Percentiles rank a stretch among this genome's conserved stretches.
These are phyloP conservation scores for Sternarchorhynchus goeldii DNA, from an alignment of 2,797 vertebrate genomes.

Conservation along the genomic window DNA sequence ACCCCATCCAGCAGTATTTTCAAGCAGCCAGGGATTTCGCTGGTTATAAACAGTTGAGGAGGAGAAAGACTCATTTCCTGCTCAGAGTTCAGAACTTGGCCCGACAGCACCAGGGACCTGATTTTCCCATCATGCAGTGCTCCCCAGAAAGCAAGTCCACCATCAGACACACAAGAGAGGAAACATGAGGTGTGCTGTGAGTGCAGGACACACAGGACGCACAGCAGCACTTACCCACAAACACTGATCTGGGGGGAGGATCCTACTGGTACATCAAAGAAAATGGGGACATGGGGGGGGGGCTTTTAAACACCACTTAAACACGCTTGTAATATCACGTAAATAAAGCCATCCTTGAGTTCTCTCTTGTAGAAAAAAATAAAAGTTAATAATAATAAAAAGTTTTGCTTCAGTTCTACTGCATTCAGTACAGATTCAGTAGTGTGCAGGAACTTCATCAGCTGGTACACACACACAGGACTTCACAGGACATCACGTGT, in stretches of 20 bases:
- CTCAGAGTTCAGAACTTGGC: constrained; percentile 32
- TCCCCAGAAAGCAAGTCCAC: constrained; percentile 43
- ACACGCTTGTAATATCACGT: too few relatives aligned
- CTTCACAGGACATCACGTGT: constrained; percentile 1
- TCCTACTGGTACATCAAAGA: too few relatives aligned
- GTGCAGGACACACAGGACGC: too few relatives aligned
- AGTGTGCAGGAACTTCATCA: not conserved
- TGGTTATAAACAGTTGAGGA: constrained; percentile 59
- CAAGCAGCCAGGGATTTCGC: constrained; percentile 54
- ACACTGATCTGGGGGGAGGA: not conserved
- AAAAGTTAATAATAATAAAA: too few relatives aligned
- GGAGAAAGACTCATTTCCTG: constrained; percentile 59
- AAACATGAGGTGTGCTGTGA: not conserved
- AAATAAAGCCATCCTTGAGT: too few relatives aligned
- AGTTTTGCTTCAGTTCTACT: not conserved
- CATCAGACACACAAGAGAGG: not conserved
- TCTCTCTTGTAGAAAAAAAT: too few relatives aligned
- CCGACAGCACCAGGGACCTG: not conserved
- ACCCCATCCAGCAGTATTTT: constrained; percentile 50
- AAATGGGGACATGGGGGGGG: too few relatives aligned
- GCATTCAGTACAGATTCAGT: too few relatives aligned
- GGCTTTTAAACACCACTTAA: too few relatives aligned
- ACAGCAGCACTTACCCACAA: too few relatives aligned
- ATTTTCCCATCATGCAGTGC: constrained; percentile 51
- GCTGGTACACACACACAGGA: constrained; percentile 48